phyloP scores from a whole-genome alignment of 2,113 vertebrate species.

The Pseudois nayaur region DNA sequence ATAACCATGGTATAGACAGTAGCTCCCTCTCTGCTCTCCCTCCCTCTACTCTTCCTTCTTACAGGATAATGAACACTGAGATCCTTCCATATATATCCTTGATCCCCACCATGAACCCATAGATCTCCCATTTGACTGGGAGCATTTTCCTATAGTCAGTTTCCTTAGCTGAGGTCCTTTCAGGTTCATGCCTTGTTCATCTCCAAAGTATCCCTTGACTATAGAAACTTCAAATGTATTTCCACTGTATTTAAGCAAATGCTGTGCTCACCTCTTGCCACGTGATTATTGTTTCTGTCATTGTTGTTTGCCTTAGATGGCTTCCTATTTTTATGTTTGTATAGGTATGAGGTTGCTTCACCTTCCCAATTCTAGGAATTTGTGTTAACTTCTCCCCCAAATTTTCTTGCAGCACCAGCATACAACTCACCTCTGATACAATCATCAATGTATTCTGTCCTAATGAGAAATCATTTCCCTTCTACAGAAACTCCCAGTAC shows the following conservation, averaged over 20 bases:
- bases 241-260: neutral
- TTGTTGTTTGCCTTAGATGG: neutral
- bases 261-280: neutral
- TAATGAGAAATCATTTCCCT: neutral
- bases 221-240: neutral
- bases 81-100: neutral
- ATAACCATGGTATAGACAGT: neutral
- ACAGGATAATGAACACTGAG: neutral
- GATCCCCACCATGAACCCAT: rapidly evolving
- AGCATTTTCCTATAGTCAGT: neutral
- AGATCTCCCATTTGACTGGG: neutral
- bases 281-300: neutral
- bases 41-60: neutral
- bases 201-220: neutral
- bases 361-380: neutral
- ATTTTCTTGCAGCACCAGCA: neutral
- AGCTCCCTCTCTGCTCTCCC: neutral
- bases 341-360: neutral
- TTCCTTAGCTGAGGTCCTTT: neutral
- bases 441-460: neutral
- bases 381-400: neutral
- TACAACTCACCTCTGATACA: neutral
- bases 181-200: neutral
- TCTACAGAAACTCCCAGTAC: neutral
- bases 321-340: neutral